phyloP scores from a whole-genome alignment of 2,888 invertebrate genomes.

The Imbricaverruca yamaguchii region DNA sequence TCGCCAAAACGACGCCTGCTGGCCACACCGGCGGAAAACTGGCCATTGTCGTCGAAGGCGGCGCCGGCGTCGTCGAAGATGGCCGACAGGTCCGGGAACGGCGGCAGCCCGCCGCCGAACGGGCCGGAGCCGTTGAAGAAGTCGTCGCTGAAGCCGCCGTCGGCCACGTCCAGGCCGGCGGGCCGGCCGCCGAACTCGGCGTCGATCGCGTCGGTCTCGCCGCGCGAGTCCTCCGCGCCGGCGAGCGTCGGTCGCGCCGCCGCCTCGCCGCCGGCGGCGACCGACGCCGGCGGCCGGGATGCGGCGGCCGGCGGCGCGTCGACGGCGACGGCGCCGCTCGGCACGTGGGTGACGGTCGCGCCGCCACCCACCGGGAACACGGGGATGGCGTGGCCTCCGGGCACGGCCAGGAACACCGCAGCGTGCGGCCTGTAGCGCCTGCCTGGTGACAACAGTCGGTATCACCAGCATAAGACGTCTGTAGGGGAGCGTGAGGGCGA shows the following conservation, averaged over 20 bases:
- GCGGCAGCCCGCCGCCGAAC: slow-evolving; percentile 9
- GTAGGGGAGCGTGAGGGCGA: too few species aligned
- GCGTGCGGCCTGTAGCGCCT: not conserved
- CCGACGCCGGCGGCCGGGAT: not conserved
- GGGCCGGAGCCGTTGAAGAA: not conserved
- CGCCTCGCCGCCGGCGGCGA: not conserved
- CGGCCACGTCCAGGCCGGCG: not conserved
- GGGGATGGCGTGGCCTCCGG: not conserved
- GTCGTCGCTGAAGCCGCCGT: not conserved
- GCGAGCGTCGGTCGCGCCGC: not conserved
- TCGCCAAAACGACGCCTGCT: not conserved
- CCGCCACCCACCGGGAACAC: not conserved
- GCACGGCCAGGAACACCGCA: not conserved
- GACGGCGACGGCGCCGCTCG: not conserved
- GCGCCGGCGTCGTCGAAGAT: not conserved
- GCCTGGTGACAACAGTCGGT: not conserved
- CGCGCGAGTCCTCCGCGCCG: not conserved
- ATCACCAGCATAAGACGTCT: too few species aligned
- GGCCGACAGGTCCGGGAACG: slow-evolving; percentile 8
- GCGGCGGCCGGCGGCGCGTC: not conserved
- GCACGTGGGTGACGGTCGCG: not conserved
- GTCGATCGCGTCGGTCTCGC: not conserved
- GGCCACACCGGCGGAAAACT: not conserved
- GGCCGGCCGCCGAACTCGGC: not conserved
- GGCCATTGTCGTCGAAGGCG: not conserved